These are phyloP conservation scores for Danio tinwini DNA, from an alignment of 2,797 vertebrate species.

Conservation along the genomic window DNA sequence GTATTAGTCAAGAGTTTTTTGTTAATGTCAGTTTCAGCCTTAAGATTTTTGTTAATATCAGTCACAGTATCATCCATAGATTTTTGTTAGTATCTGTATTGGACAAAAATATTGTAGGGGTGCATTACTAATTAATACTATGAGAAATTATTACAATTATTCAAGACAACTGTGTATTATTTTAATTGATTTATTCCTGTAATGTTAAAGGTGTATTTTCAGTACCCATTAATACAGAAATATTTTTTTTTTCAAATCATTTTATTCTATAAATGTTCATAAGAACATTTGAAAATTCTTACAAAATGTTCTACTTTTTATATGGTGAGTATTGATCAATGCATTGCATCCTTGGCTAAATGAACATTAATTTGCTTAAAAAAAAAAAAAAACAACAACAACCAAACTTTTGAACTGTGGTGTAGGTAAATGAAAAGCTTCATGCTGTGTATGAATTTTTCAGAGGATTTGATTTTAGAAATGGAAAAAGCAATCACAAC, in stretches of 20 bases:
- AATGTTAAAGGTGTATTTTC: background rate
- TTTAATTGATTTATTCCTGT: background rate
- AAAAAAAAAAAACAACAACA: background rate
- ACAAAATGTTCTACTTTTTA: too few species aligned
- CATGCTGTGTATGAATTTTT: background rate
- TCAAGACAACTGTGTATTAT: too few species aligned
- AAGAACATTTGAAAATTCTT: too few species aligned
- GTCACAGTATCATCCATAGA: too few species aligned
- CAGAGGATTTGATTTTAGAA: background rate
- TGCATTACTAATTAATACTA: too few species aligned
- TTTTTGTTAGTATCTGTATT: too few species aligned
- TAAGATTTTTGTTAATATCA: too few species aligned
- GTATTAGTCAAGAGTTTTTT: too few species aligned
- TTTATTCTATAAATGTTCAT: background rate
- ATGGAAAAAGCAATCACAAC: conserved; percentile 49
- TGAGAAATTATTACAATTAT: too few species aligned
- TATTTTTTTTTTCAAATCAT: background rate
- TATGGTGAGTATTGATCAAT: background rate
- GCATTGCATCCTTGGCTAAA: background rate
- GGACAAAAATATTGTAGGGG: too few species aligned
- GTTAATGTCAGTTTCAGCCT: too few species aligned
- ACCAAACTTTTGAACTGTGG: background rate
- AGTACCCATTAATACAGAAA: background rate
- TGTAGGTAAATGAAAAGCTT: background rate
- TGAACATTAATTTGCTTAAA: background rate